Evolutionary conservation across 2,797 vertebrate species (phyloP).

Genomic region (Odontamblyopus lacepedii): DNA sequence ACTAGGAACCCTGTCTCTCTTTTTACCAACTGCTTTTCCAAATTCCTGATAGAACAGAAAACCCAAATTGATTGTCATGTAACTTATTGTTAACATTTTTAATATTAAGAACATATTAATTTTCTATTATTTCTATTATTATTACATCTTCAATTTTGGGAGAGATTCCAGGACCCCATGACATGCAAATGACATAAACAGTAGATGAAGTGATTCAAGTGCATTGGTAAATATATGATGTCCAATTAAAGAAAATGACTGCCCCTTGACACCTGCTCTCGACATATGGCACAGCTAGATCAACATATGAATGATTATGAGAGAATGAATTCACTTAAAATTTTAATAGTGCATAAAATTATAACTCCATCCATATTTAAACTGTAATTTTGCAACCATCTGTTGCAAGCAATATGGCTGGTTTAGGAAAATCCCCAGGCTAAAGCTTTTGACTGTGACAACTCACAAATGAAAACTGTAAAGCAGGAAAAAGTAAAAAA

Average conservation of each 20-base stretch:
- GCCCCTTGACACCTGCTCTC: neutral
- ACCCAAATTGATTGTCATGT: neutral
- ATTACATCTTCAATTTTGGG: neutral
- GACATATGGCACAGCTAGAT: conserved; percentile 2
- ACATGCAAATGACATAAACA: neutral
- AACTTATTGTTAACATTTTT: neutral
- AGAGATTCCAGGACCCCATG: neutral
- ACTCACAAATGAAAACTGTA: neutral
- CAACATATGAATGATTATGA: conserved; percentile 2
- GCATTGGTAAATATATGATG: neutral
- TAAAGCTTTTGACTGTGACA: neutral
- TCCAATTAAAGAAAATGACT: neutral
- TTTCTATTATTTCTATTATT: neutral
- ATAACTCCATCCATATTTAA: neutral
- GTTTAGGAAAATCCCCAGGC: conserved; percentile 1
- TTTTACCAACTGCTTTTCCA: conserved; percentile 65
- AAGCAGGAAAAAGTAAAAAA: neutral
- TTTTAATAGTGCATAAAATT: conserved; percentile 11
- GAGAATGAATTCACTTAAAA: neutral
- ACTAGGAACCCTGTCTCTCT: conserved; percentile 75
- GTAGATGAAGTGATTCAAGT: neutral
- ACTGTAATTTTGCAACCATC: conserved; percentile 8
- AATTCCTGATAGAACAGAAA: conserved; percentile 56
- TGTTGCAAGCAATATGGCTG: conserved; percentile 4
- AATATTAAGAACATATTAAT: neutral